phyloP scores from a whole-genome alignment of 2,113 vertebrate species.

The Thinocorus orbignyianus region DNA sequence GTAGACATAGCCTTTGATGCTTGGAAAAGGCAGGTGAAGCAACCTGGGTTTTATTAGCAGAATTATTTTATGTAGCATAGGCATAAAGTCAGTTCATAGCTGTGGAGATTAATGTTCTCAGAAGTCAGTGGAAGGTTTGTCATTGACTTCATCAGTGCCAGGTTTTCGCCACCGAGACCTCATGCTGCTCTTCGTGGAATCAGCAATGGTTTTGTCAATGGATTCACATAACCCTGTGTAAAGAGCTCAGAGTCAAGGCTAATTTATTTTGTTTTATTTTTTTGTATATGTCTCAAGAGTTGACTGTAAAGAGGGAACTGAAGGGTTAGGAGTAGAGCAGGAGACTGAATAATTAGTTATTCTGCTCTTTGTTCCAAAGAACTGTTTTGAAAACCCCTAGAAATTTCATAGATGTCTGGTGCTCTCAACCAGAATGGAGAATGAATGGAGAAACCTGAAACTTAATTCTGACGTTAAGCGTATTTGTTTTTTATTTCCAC shows the following conservation, averaged over 20 bases:
- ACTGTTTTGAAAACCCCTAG: background rate
- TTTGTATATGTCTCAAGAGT: background rate
- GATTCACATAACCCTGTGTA: background rate
- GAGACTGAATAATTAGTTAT: background rate
- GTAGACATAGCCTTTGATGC: background rate
- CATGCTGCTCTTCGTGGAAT: background rate
- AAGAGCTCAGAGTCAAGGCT: background rate
- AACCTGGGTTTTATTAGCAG: background rate
- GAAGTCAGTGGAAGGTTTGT: background rate
- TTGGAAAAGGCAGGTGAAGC: background rate
- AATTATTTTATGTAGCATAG: background rate
- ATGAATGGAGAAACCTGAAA: constrained; percentile 18
- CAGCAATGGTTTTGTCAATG: background rate
- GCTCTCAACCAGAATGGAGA: background rate
- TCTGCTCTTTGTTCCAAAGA: constrained; percentile 1
- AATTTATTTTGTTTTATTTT: background rate
- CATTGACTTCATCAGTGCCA: background rate
- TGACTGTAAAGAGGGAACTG: background rate
- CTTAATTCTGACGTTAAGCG: background rate
- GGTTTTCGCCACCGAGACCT: background rate
- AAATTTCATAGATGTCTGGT: background rate
- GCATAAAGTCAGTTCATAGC: background rate
- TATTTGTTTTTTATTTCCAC: constrained; percentile 26
- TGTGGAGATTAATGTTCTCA: background rate
- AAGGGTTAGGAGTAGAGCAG: background rate